These are phyloP conservation scores for Hippocampus comes DNA, from an alignment of 2,113 vertebrate genomes.

Conservation along the genomic window DNA sequence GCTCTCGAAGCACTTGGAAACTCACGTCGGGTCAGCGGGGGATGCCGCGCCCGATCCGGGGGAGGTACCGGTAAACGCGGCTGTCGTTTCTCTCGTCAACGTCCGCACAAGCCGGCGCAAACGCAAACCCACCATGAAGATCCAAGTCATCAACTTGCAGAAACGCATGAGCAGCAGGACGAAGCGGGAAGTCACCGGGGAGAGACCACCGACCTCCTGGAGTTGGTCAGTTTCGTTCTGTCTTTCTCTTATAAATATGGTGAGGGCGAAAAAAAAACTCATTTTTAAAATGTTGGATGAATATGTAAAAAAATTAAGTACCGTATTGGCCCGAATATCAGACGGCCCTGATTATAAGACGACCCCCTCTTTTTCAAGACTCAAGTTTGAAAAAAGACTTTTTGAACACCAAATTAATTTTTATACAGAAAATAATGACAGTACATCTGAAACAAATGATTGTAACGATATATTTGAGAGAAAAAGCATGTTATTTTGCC, in stretches of 20 bases:
- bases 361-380: no score
- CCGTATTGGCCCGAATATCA: no score
- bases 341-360: no score
- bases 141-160: slow-evolving; percentile 58
- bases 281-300: neutral
- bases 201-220: slow-evolving; percentile 4
- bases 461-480: no score
- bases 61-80: neutral
- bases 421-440: no score
- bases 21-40: slow-evolving; percentile 34
- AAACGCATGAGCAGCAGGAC: slow-evolving; percentile 30
- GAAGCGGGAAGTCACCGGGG: neutral
- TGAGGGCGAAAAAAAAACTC: rapidly evolving
- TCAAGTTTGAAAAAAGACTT: no score
- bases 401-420: no score
- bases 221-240: slow-evolving; percentile 36
- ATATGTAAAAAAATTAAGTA: no score
- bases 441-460: no score
- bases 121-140: slow-evolving; percentile 62
- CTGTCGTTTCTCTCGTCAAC: slow-evolving; percentile 3
- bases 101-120: slow-evolving; percentile 60
- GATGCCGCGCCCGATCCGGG: neutral
- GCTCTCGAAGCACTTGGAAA: slow-evolving; percentile 49
- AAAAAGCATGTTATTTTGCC: no score
- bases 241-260: neutral